Evolutionary conservation across 2,113 vertebrate genomes (phyloP), one percentile per base, ranked within the genome.

Genomic region (Nerophis lumbriciformis): DNA sequence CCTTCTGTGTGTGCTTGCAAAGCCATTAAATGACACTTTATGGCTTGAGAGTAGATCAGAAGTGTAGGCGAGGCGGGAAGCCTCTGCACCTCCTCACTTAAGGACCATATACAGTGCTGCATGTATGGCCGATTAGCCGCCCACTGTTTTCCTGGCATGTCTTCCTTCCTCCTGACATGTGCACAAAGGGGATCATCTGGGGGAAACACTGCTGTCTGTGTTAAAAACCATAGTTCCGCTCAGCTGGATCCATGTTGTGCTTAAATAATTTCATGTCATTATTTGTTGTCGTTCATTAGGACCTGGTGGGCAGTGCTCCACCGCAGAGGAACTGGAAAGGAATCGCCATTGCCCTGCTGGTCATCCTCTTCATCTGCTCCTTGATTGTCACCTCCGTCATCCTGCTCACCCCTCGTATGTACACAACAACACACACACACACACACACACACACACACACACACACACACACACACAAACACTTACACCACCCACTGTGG

Each of bases 311-410:
- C 16, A 97, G 94, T 14, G 93, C 94, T 59, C 94, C 96, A 21
- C 90, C 96, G 0, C 95, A 98, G 85, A 94, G 96, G 47, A 99
- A 99, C 90, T 99, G 97, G 97, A 99, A 98, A 72, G 97, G 97
- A 45, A 99, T 99, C 48, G 95, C 96, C 9, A 99, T 99, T 37
- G 97, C 97, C 0, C 89, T 99, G 82, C 93, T 99, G 53, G 97
- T 99, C 69, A 99, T 99, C 78, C 90, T 98, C 53, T 90, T 95
- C 82, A 98, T 99, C 90, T 98, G 95, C 82, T 99, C 96, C 53
- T 76, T 99, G 89, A 99, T 99, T 49, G 95, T 97, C 90, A 99
- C 95, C 78, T 96, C 97, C 0, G 97, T 99, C 83, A 95, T 99
- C 71, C 91, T 99, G 70, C 92, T 99, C 75, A 97, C 95, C 2